Base-by-base conservation (phyloP, 2,888 invertebrate genomes). In the Dryococelus australis region DNA sequence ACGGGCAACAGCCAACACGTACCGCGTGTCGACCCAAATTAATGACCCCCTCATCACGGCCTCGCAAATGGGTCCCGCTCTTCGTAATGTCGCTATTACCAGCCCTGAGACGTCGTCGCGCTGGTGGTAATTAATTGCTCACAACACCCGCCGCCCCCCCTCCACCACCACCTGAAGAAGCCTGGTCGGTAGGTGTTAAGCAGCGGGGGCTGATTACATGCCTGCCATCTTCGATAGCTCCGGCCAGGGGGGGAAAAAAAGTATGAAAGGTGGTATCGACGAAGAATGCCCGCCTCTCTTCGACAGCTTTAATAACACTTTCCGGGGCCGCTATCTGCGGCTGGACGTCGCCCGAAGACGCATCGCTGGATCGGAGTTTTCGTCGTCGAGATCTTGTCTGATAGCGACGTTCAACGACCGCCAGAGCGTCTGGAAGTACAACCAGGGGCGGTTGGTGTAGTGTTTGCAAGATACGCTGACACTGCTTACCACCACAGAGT, bases 21-120 rank as follows among this genome's bases (percentile, higher is more conserved):
- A 10, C 65, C 20, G 65, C 65, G 65, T 8, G 24, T 20, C 65
- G 65, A 2, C 3, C 24, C 65, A 65, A 65, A 65, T 65, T 65
- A 65, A 65, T 65, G 65, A 65, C 65, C 65, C 65, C 65, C 65
- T 65, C 65, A 65, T 65, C 65, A 65, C 4, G 65, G 65, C 65
- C 8, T 8, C 65, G 65, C 65, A n/a, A 65, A n/a, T n/a, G 65
- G 65, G 65, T 16, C 47, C 16, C 12, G 47, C 47, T 47, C 16
- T 24, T 24, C 65, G 65, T 65, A 65, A 65, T 65, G 65, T 65
- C 65, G 65, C 65, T 65, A 65, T 65, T 65, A 65, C 65, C 65
- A 65, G 65, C 65, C 65, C 65, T 8, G 20, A n/a, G 65, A n/a
- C 24, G 20, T 65, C 65, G 65, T 65, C 65, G 65, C 65, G n/a